A percentile compares a stretch with the other conserved stretches of the same genome.
These are phyloP conservation scores for Tridacna crocea DNA, from an alignment of 2,888 invertebrate species.

Conservation along the genomic window DNA sequence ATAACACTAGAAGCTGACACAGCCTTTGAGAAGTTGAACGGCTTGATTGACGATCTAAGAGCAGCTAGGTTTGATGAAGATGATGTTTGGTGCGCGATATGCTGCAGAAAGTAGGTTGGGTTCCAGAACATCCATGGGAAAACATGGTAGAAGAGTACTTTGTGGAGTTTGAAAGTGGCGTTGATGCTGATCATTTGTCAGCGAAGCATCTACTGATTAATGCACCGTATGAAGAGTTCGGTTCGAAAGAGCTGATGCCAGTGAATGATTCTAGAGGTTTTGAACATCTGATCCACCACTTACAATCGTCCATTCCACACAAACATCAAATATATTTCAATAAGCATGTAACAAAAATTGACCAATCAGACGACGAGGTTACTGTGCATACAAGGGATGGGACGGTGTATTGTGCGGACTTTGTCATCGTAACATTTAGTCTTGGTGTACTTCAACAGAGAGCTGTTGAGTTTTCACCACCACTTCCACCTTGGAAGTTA, in stretches of 20 bases:
- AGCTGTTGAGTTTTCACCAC: slow-evolving; percentile 44
- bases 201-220: slow-evolving; percentile 29
- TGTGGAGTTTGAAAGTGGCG: slow-evolving; percentile 37
- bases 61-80: background rate
- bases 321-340: slow-evolving; percentile 35
- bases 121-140: slow-evolving; percentile 30
- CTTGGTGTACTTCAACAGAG: slow-evolving; percentile 60
- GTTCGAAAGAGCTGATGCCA: slow-evolving; percentile 23
- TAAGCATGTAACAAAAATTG: slow-evolving; percentile 39
- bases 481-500: slow-evolving; percentile 48
- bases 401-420: slow-evolving; percentile 36
- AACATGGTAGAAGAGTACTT: slow-evolving; percentile 38
- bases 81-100: slow-evolving; percentile 37
- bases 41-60: background rate
- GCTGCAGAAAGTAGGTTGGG: slow-evolving; percentile 36
- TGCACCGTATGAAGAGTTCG: slow-evolving; percentile 33
- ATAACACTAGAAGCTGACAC: slow-evolving; percentile 31
- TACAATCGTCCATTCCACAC: slow-evolving; percentile 11
- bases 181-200: slow-evolving; percentile 30
- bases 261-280: slow-evolving; percentile 43
- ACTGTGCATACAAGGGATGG: slow-evolving; percentile 42
- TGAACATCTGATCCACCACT: slow-evolving; percentile 21
- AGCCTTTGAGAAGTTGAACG: background rate
- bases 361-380: slow-evolving; percentile 30
- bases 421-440: slow-evolving; percentile 59